These are phyloP conservation scores for Otis tarda DNA, from an alignment of 2,113 vertebrate genomes.

Conservation along the genomic window DNA sequence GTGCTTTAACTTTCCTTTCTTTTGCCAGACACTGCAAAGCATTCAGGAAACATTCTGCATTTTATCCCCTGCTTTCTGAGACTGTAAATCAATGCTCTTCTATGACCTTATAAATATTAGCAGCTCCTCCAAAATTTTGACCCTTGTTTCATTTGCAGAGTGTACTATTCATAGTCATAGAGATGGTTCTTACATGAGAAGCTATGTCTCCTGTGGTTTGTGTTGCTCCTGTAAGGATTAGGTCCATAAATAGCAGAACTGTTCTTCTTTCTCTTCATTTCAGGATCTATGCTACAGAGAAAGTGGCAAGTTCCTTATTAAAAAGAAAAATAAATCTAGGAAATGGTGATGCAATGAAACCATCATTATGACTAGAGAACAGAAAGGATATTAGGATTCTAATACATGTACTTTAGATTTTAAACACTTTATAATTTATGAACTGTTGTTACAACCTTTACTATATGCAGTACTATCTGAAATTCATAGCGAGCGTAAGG, in stretches of 20 bases:
- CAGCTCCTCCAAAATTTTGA: neutral
- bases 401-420: neutral
- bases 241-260: neutral
- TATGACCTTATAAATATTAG: neutral
- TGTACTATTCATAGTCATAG: neutral
- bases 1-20: neutral
- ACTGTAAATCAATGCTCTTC: neutral
- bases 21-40: neutral
- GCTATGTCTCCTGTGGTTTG: fast-evolving
- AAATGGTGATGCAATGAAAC: constrained; percentile 4
- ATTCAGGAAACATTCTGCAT: neutral
- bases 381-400: constrained; percentile 1
- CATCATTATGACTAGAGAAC: neutral
- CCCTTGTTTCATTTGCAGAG: neutral
- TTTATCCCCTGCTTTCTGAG: neutral
- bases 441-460: neutral
- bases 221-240: neutral
- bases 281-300: neutral
- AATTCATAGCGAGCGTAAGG: neutral
- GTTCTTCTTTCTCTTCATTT: neutral
- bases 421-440: constrained; percentile 1
- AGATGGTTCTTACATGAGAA: neutral
- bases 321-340: constrained; percentile 29
- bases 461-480: neutral
- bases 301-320: neutral